Percentiles rank a stretch among this genome's conserved stretches.
Conservation (phyloP, 2,888 invertebrate species). For the Halocaridina rubra region DNA sequence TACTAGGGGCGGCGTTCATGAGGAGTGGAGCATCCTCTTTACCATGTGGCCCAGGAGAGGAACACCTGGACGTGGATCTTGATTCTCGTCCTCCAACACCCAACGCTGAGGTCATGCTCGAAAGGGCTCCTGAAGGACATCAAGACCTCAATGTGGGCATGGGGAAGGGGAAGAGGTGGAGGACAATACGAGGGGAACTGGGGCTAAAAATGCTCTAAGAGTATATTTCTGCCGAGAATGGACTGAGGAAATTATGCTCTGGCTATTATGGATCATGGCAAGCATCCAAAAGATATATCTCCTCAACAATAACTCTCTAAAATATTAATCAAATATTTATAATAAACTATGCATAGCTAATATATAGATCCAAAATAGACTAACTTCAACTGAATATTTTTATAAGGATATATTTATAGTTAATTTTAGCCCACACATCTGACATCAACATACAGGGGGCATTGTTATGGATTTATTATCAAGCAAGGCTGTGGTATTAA, state of each 20-base stretch:
- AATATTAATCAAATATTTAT: too few relatives aligned
- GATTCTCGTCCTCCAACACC: slow-evolving; percentile 57
- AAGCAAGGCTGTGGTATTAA: too few relatives aligned
- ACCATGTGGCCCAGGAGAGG: slow-evolving; percentile 62
- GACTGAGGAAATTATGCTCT: background rate
- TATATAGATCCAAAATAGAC: too few relatives aligned
- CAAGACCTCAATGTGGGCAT: slow-evolving; percentile 50
- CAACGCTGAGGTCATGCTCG: slow-evolving; percentile 60
- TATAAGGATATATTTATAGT: too few relatives aligned
- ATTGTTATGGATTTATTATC: too few relatives aligned
- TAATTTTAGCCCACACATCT: too few relatives aligned
- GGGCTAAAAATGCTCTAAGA: background rate
- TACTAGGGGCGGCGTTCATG: slow-evolving; percentile 62
- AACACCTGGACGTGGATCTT: slow-evolving; percentile 57
- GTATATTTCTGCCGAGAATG: background rate
- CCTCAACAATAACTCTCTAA: too few relatives aligned
- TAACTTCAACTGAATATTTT: too few relatives aligned
- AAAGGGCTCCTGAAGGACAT: slow-evolving; percentile 58
- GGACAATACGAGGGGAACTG: background rate
- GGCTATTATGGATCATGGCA: background rate
- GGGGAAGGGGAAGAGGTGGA: slow-evolving; percentile 24
- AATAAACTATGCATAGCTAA: too few relatives aligned
- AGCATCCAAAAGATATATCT: background rate
- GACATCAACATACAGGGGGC: too few relatives aligned
- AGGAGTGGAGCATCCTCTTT: slow-evolving; percentile 62